These are phyloP conservation scores for Burhinus oedicnemus DNA, from an alignment of 2,113 vertebrate species.

Conservation along the genomic window DNA sequence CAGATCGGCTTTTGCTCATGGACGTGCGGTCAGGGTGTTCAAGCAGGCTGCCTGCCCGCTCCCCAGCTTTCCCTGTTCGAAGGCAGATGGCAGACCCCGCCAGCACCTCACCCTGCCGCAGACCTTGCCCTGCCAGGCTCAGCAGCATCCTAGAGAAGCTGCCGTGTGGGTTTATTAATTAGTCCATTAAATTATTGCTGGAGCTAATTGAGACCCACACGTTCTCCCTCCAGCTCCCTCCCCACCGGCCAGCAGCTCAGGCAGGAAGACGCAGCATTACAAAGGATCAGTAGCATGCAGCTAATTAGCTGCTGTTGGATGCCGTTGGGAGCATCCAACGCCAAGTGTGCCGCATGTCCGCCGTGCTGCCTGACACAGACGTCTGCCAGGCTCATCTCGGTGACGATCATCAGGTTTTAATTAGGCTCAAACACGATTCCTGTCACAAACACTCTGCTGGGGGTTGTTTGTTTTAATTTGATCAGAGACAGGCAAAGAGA, in stretches of 20 bases:
- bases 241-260: background rate
- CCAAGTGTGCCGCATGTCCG: background rate
- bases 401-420: slow-evolving; percentile 41
- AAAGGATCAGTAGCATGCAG: background rate
- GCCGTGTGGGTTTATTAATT: background rate
- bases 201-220: background rate
- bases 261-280: background rate
- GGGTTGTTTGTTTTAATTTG: slow-evolving; percentile 68
- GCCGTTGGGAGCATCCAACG: background rate
- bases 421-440: slow-evolving; percentile 40
- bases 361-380: background rate
- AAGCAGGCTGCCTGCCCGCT: background rate
- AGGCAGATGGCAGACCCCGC: background rate
- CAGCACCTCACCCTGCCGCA: background rate
- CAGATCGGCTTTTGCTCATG: accelerated
- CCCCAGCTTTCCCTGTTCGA: background rate
- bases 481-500: background rate
- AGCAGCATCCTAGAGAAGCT: background rate
- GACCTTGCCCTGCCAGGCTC: background rate
- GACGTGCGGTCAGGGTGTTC: accelerated
- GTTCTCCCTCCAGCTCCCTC: background rate
- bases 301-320: background rate
- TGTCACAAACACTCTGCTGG: slow-evolving; percentile 61
- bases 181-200: background rate
- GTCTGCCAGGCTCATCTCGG: background rate